phyloP scores from a whole-genome alignment of 2,797 vertebrate genomes.

The Syngnathus rostellatus region DNA sequence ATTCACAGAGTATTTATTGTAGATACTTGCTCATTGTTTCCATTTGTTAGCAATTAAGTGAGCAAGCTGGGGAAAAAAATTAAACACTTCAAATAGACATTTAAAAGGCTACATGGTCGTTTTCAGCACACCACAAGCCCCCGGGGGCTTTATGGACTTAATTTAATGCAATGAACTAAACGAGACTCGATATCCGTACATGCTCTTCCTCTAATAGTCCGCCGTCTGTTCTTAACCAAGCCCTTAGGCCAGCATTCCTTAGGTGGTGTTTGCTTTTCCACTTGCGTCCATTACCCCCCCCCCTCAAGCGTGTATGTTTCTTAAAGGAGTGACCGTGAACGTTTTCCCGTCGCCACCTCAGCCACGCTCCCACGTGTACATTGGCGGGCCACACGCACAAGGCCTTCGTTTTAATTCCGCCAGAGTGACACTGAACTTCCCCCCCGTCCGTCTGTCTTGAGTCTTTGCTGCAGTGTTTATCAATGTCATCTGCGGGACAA shows the following conservation, averaged over 20 bases:
- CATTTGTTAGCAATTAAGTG: no score
- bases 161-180: constrained; percentile 40
- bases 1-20: no score
- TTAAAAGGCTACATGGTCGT: constrained; percentile 32
- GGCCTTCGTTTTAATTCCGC: constrained; percentile 23
- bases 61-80: not conserved
- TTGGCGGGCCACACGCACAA: constrained; percentile 2
- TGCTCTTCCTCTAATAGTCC: constrained; percentile 19
- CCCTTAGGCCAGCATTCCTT: constrained; percentile 12
- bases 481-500: constrained; percentile 16
- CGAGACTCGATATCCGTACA: constrained; percentile 20
- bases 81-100: constrained; percentile 2
- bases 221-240: constrained; percentile 16
- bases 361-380: not conserved
- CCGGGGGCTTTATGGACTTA: constrained; percentile 23
- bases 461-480: not conserved
- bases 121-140: constrained; percentile 10
- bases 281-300: constrained; percentile 8
- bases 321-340: not conserved
- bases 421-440: not conserved
- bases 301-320: not conserved
- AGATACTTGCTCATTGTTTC: not conserved
- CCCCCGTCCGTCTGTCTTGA: constrained; percentile 3
- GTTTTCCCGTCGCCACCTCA: not conserved
- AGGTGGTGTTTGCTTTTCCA: constrained; percentile 11